Evolutionary conservation across 1,140 invertebrate species (phyloP).

Genomic region (Elymnias hypermnestra): DNA sequence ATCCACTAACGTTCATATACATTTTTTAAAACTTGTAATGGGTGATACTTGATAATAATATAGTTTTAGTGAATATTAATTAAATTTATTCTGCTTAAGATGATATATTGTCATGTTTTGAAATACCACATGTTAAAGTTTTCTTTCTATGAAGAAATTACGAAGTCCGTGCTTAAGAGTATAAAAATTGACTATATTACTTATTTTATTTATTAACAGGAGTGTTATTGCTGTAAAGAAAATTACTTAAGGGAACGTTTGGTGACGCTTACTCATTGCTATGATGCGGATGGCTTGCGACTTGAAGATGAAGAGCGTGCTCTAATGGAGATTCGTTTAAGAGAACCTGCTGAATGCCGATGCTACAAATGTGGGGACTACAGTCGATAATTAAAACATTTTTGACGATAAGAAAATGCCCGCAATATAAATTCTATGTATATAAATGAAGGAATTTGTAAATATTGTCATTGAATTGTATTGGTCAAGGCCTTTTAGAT

Average conservation of each 20-base stretch:
- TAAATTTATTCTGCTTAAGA: too few species aligned
- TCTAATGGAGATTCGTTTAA: constrained; percentile 87
- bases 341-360: constrained; percentile 91
- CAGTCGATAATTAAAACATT: constrained; percentile 72
- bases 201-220: constrained; percentile 78
- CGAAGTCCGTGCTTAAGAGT: too few species aligned
- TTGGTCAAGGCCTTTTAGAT: constrained; percentile 19
- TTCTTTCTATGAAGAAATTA: too few species aligned
- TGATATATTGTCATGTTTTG: too few species aligned
- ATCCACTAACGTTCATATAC: too few species aligned
- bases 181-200: too few species aligned
- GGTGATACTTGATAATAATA: too few species aligned
- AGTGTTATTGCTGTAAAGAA: constrained; percentile 94
- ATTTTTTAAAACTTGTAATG: too few species aligned
- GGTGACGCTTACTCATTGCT: constrained; percentile 90
- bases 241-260: constrained; percentile 87
- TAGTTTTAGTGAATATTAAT: too few species aligned
- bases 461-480: background rate
- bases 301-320: constrained; percentile 79
- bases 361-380: constrained; percentile 91
- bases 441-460: constrained; percentile 1
- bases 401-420: background rate
- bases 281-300: constrained; percentile 88
- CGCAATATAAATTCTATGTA: background rate
- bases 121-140: too few species aligned